phyloP scores from a whole-genome alignment of 2,113 vertebrate genomes.

The Eulacestoma nigropectus region DNA sequence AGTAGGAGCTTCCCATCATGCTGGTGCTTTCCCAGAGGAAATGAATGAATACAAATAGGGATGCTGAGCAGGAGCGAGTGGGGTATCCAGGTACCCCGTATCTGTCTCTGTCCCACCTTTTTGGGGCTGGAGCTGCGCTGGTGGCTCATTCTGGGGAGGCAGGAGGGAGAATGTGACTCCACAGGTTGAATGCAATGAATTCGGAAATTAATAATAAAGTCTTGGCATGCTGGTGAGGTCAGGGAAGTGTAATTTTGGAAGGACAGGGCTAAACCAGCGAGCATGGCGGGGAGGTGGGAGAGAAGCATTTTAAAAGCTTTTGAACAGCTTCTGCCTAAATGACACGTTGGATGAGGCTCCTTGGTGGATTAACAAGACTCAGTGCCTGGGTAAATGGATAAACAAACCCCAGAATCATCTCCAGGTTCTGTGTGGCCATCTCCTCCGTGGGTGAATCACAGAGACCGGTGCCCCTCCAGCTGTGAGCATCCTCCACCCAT shows the following conservation, averaged over 20 bases:
- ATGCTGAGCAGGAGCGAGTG: not conserved
- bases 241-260: not conserved
- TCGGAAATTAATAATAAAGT: not conserved
- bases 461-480: rapidly evolving
- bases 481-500: not conserved
- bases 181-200: not conserved
- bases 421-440: not conserved
- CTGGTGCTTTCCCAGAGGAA: not conserved
- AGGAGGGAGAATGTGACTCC: rapidly evolving
- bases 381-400: not conserved
- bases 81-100: rapidly evolving
- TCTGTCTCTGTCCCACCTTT: rapidly evolving
- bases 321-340: not conserved
- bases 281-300: rapidly evolving
- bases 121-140: not conserved
- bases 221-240: not conserved
- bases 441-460: not conserved
- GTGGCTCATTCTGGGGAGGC: not conserved
- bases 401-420: not conserved
- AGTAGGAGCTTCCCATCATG: not conserved
- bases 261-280: rapidly evolving
- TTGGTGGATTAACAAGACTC: not conserved
- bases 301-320: not conserved
- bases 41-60: not conserved
- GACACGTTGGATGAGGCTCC: not conserved